phyloP scores from a whole-genome alignment of 2,113 vertebrate species.

The Otis tarda region DNA sequence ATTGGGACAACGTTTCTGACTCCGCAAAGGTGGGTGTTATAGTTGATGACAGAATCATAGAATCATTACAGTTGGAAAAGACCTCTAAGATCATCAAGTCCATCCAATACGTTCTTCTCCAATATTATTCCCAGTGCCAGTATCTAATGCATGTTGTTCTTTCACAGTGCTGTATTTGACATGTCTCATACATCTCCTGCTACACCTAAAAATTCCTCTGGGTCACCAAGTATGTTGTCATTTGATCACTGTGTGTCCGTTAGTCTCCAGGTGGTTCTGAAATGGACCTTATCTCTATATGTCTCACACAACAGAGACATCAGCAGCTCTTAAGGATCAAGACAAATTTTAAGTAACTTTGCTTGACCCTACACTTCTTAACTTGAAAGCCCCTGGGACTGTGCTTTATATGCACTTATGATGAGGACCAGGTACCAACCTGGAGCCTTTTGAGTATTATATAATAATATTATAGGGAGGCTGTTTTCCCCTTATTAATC shows the following conservation, averaged over 20 bases:
- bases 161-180: neutral
- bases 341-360: neutral
- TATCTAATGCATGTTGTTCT: neutral
- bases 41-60: neutral
- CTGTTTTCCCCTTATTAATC: neutral
- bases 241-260: neutral
- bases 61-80: no score
- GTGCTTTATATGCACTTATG: neutral
- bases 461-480: neutral
- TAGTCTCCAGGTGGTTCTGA: neutral
- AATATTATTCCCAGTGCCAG: neutral
- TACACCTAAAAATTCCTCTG: neutral
- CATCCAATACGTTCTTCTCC: neutral
- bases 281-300: neutral
- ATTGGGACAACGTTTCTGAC: slow-evolving; percentile 94
- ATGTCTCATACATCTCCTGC: neutral
- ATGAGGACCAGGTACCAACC: neutral
- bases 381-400: neutral
- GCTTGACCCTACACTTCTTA: neutral
- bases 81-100: no score
- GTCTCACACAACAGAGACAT: neutral
- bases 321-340: neutral
- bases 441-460: neutral
- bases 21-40: slow-evolving; percentile 85
- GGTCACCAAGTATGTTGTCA: neutral